Conservation (phyloP, 2,797 vertebrate species). For the Pangasius macronema region DNA sequence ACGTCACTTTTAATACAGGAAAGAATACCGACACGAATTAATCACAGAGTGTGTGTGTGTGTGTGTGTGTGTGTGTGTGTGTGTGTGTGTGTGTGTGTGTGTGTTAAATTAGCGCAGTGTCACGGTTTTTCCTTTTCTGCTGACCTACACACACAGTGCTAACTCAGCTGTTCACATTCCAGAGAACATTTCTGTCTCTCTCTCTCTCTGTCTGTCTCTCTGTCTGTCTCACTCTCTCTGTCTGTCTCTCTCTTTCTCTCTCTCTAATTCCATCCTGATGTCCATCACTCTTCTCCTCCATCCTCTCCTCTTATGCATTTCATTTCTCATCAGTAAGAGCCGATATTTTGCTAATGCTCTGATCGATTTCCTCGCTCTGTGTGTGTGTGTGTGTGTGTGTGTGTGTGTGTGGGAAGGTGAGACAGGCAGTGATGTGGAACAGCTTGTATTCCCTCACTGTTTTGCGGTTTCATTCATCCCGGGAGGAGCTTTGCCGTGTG, state of each 20-base stretch:
- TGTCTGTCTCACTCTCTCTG: conserved; percentile 18
- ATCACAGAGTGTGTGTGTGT: too few relatives aligned
- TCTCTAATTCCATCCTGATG: conserved; percentile 5
- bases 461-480: not conserved
- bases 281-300: not conserved
- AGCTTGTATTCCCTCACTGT: not conserved
- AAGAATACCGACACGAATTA: too few relatives aligned
- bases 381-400: conserved; percentile 30
- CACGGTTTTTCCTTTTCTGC: conserved; percentile 64
- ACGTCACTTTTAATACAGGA: too few relatives aligned
- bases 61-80: too few relatives aligned
- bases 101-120: conserved; percentile 61
- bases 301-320: conserved; percentile 46
- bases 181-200: conserved; percentile 14
- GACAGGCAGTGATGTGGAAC: conserved; percentile 29
- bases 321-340: conserved; percentile 59
- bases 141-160: conserved; percentile 67
- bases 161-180: conserved; percentile 37
- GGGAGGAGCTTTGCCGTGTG: not conserved
- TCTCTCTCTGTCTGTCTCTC: not conserved
- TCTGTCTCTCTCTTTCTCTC: conserved; percentile 31
- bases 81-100: conserved; percentile 49
- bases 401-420: conserved; percentile 62
- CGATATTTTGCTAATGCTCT: conserved; percentile 55
- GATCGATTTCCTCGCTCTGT: conserved; percentile 65